Base-by-base conservation (phyloP, 2,797 vertebrate species). In the Rousettus madagascariensis region DNA sequence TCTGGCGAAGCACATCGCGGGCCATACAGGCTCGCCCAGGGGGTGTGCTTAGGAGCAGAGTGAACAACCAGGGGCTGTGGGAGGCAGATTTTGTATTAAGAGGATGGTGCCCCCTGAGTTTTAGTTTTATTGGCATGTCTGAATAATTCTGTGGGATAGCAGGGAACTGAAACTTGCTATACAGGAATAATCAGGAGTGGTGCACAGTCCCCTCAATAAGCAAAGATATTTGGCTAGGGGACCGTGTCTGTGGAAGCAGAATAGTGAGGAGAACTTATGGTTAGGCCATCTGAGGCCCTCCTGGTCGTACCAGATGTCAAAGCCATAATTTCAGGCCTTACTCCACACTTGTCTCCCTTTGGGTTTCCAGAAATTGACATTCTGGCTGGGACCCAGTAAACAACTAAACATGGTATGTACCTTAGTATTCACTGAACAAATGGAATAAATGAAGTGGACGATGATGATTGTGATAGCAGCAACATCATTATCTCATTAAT, bases 241-340 rank as follows among this genome's bases (percentile, higher is more conserved):
- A 28, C 33, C 4, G 33, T 22, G n/a, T 28, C n/a, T 65, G 3
- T 38, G 33, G 4, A 9, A 75, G 20, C 9, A 38, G 1, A 22
- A 49, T 5, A 36, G 1, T 53, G n/a, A 77, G n/a, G 17, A 2
- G 4, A 41, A 20, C 6, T 53, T 78, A 8, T 12, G 12, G 38
- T 51, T 55, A 41, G 43, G 19, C 15, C 16, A 36, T 33, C n/a
- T 38, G 49, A 61, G 30, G 36, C 2, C 30, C 66, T 77, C 24
- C 20, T 8, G 15, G 17, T 26, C 74, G 61, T 36, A 36, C 9
- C n/a, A 36, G 43, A 30, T 61, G 33, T 86, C 33, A 86, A 75
- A 57, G 66, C 26, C 30, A 41, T 36, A 57, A 75, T 79, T 43
- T 91, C n/a, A 88, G 72, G 19, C 6, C 57, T 78, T 33, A 55